A percentile compares a stretch with the other conserved stretches of the same genome.
These are phyloP conservation scores for Mesorhabditis belari DNA, from an alignment of 2,888 invertebrate genomes.

Conservation along the genomic window DNA sequence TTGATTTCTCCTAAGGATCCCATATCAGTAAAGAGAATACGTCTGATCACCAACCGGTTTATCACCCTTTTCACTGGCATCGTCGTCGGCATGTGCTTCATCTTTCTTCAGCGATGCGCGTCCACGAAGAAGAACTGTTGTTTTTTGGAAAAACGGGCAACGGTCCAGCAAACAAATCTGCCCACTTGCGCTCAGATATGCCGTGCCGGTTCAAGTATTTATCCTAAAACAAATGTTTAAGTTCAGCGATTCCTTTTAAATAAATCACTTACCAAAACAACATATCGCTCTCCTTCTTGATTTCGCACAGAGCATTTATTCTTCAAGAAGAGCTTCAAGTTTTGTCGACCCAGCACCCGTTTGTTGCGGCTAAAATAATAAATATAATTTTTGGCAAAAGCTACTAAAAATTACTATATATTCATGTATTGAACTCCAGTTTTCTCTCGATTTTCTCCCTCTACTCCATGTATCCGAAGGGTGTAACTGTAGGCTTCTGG, in stretches of 20 bases:
- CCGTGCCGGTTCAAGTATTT: constrained; percentile 9
- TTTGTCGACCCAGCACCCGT: constrained; percentile 16
- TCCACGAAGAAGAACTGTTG: constrained; percentile 25
- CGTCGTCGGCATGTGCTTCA: background rate
- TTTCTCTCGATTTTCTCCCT: background rate
- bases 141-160: constrained; percentile 33
- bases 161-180: constrained; percentile 22
- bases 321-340: constrained; percentile 33
- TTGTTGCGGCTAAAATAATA: constrained; percentile 30
- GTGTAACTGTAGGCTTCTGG: background rate
- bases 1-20: background rate
- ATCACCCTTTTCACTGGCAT: background rate
- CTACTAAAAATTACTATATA: background rate
- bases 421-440: background rate
- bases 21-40: no score
- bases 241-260: no score
- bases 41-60: background rate
- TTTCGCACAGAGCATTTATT: constrained; percentile 15
- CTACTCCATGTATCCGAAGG: background rate
- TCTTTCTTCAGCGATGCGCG: constrained; percentile 7
- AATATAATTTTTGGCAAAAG: background rate
- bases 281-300: constrained; percentile 13
- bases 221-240: no score
- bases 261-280: no score
- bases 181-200: constrained; percentile 20